phyloP scores from a whole-genome alignment of 2,888 invertebrate genomes.

The Ophion slaviceki region DNA sequence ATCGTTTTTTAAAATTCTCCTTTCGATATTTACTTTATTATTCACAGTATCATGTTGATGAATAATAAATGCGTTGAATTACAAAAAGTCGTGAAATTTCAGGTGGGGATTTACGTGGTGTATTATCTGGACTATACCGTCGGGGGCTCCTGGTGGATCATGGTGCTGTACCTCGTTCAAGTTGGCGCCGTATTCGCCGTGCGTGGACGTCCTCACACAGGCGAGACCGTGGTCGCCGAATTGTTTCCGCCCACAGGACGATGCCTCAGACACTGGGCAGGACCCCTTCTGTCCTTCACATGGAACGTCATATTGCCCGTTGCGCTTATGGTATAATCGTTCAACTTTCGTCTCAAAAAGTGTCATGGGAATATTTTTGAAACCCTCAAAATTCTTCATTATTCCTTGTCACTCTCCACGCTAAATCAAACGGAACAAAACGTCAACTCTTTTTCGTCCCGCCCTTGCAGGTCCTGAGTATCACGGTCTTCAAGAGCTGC shows the following conservation, averaged over 20 bases:
- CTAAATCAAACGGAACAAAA: too few species aligned
- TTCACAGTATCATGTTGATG: neutral
- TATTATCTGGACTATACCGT: conserved; percentile 94
- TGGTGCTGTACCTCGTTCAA: conserved; percentile 90
- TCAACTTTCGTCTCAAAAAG: neutral
- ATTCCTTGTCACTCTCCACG: neutral
- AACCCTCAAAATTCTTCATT: neutral
- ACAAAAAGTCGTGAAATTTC: conserved; percentile 72
- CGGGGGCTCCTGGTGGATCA: conserved; percentile 95
- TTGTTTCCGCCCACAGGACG: conserved; percentile 85
- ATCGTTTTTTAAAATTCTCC: neutral
- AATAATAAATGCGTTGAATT: conserved; percentile 23
- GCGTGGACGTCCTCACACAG: conserved; percentile 93
- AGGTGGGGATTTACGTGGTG: conserved; percentile 92
- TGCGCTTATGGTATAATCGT: conserved; percentile 88
- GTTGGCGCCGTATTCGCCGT: conserved; percentile 94
- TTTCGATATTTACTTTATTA: too few species aligned
- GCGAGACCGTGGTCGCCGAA: conserved; percentile 89
- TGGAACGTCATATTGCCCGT: conserved; percentile 96
- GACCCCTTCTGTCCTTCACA: conserved; percentile 90
- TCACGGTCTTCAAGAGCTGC: conserved; percentile 90
- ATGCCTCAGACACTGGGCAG: conserved; percentile 86
- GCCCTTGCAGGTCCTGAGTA: conserved; percentile 85
- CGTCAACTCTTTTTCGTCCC: neutral
- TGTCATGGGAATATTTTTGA: neutral